Evolutionary conservation across 1,140 invertebrate genomes (phyloP).

Genomic region (Pararge aegeria): DNA sequence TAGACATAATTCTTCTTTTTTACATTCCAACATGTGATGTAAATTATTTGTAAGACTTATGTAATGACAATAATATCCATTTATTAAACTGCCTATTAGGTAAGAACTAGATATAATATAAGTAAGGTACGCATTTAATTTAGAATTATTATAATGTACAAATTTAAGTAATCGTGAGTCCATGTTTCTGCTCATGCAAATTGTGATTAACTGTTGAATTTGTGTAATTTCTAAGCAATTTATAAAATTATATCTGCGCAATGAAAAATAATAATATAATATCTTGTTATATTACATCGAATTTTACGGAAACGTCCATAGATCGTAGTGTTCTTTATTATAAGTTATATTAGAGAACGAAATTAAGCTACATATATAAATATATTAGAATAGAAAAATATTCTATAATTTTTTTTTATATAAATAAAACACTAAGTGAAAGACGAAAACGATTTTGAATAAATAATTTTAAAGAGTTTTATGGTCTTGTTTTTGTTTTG

Average conservation of each 20-base stretch:
- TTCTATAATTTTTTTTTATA: constrained; percentile 38
- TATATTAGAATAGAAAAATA: constrained; percentile 6
- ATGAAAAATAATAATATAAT: not conserved
- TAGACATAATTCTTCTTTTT: constrained; percentile 10
- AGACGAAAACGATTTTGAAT: constrained; percentile 22
- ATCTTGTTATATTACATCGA: constrained; percentile 22
- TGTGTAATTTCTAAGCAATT: constrained; percentile 9
- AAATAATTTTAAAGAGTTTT: constrained; percentile 25
- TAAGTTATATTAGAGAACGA: constrained; percentile 19
- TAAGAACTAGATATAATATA: constrained; percentile 39
- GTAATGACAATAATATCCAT: constrained; percentile 59
- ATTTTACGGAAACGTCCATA: constrained; percentile 25
- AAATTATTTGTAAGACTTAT: constrained; percentile 34
- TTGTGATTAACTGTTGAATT: constrained; percentile 51
- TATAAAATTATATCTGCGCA: not conserved
- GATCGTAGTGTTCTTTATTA: constrained; percentile 1
- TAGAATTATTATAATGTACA: constrained; percentile 68
- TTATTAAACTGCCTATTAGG: constrained; percentile 53
- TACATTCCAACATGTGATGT: constrained; percentile 55
- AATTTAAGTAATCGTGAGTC: constrained; percentile 65
- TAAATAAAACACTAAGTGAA: constrained; percentile 31
- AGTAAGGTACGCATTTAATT: constrained; percentile 68
- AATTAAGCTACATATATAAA: constrained; percentile 27
- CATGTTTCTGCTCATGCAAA: constrained; percentile 50
- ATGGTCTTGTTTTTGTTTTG: not conserved